Evolutionary conservation across 2,113 vertebrate genomes (phyloP).

Genomic region (Edolisoma coerulescens): DNA sequence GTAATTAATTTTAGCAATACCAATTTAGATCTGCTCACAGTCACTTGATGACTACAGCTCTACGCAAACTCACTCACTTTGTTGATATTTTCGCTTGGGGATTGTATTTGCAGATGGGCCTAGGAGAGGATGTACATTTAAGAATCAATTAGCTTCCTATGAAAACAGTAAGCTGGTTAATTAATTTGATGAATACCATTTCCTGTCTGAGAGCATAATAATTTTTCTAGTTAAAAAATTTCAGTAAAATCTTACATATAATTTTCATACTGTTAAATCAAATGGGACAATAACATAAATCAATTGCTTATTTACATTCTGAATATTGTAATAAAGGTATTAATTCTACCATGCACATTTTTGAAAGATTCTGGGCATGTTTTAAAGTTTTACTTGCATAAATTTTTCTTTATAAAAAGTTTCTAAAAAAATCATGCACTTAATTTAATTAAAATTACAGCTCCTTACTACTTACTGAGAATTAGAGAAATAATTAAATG

Average conservation of each 20-base stretch:
- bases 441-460: conserved; percentile 1
- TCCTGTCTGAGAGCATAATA: background rate
- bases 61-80: background rate
- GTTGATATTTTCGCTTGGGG: background rate
- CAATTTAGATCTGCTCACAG: background rate
- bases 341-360: background rate
- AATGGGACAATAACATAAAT: background rate
- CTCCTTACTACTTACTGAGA: background rate
- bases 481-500: background rate
- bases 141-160: background rate
- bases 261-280: background rate
- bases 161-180: background rate
- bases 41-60: background rate
- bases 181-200: background rate
- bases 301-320: background rate
- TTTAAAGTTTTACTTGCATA: background rate
- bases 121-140: background rate
- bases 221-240: background rate
- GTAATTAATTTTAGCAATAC: background rate
- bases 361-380: background rate
- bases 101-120: background rate
- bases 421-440: background rate
- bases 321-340: background rate
- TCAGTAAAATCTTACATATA: background rate
- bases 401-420: background rate